Evolutionary conservation across 2,888 invertebrate species (phyloP).

Genomic region (Nymphalis c-album): DNA sequence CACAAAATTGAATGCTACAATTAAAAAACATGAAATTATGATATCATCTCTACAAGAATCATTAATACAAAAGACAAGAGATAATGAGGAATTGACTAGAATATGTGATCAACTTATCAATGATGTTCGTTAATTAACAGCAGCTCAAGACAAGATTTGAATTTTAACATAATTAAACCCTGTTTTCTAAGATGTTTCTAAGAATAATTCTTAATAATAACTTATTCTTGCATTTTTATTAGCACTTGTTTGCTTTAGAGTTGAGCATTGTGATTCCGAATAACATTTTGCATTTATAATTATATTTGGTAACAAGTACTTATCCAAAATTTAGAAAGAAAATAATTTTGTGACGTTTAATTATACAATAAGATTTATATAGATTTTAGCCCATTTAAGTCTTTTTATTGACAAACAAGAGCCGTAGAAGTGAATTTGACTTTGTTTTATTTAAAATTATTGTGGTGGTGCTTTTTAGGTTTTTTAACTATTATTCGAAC

Average conservation of each 20-base stretch:
- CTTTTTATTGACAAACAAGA: slow-evolving; percentile 4
- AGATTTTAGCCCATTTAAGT: neutral
- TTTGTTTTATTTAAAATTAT: slow-evolving; percentile 1
- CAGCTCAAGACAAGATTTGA: neutral
- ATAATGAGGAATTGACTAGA: slow-evolving; percentile 93
- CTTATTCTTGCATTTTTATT: no score
- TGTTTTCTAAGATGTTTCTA: neutral
- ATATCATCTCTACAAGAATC: slow-evolving; percentile 90
- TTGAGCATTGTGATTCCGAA: neutral
- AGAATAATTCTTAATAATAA: no score
- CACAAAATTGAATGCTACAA: slow-evolving; percentile 90
- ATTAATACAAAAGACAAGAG: slow-evolving; percentile 91
- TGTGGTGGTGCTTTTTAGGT: slow-evolving; percentile 9
- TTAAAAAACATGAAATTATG: slow-evolving; percentile 93
- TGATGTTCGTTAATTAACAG: slow-evolving; percentile 58
- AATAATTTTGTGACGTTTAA: neutral
- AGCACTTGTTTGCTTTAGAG: no score
- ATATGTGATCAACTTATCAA: slow-evolving; percentile 96
- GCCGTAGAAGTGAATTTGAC: neutral
- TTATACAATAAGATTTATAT: neutral
- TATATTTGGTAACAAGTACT: no score
- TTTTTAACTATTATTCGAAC: slow-evolving; percentile 1
- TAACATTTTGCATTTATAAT: neutral
- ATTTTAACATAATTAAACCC: neutral
- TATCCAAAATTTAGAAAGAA: no score